Evolutionary conservation across 2,797 vertebrate species (phyloP).

Genomic region (Rhinogobio ventralis): DNA sequence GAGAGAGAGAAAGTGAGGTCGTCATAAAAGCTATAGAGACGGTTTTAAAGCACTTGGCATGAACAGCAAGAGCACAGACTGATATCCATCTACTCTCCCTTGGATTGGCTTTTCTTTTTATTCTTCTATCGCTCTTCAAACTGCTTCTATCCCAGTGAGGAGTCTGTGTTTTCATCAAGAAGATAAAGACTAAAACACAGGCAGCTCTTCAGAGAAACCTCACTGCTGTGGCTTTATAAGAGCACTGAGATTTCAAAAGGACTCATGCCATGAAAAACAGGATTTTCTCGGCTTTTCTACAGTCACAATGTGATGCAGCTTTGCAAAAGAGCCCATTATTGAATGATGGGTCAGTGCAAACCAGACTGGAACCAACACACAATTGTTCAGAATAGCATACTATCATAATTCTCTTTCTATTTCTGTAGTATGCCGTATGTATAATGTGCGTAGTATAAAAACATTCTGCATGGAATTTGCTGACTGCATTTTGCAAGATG

Average conservation of each 20-base stretch:
- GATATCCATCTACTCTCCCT: neutral
- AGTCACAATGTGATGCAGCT: neutral
- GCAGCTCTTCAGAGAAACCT: constrained; percentile 8
- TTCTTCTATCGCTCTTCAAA: neutral
- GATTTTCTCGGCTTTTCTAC: neutral
- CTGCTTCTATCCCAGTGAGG: neutral
- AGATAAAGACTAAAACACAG: constrained; percentile 6
- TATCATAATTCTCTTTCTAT: neutral
- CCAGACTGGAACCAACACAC: neutral
- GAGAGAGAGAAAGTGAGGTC: neutral
- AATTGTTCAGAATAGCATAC: neutral
- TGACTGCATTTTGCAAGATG: neutral
- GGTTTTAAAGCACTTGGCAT: constrained; percentile 11
- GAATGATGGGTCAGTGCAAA: neutral
- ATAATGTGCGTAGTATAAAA: neutral
- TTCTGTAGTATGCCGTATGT: neutral
- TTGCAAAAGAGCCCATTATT: neutral
- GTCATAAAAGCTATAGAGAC: neutral
- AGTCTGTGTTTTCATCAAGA: neutral
- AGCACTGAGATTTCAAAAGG: constrained; percentile 2
- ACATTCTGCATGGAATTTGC: neutral
- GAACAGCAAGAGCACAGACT: neutral
- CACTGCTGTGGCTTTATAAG: neutral
- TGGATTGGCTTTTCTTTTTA: too few relatives aligned
- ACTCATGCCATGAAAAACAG: constrained; percentile 5